Evolutionary conservation across 1,140 invertebrate species (phyloP).

Genomic region (Drosophila murphyi): DNA sequence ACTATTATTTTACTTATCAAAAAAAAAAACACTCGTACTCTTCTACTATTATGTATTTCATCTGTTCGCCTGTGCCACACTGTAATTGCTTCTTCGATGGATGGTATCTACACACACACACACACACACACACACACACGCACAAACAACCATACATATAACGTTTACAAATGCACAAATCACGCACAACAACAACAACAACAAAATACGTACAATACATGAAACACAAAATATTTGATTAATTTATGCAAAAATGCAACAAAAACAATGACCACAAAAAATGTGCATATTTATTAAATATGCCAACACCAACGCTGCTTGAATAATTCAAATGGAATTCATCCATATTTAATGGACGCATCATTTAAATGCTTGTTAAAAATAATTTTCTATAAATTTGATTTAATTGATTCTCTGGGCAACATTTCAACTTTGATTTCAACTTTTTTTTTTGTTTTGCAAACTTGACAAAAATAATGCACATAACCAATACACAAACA

Average conservation of each 20-base stretch:
- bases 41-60: conserved; percentile 83
- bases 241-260: conserved; percentile 20
- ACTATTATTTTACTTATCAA: conserved; percentile 47
- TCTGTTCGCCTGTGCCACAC: conserved; percentile 75
- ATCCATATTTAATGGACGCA: conserved; percentile 64
- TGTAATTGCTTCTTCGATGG: conserved; percentile 82
- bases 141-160: conserved; percentile 25
- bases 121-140: conserved; percentile 30
- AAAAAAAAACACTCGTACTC: conserved; percentile 62
- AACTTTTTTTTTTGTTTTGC: conserved; percentile 12
- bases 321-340: conserved; percentile 72
- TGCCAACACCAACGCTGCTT: conserved; percentile 59
- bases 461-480: conserved; percentile 30
- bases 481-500: conserved; percentile 20
- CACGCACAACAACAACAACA: conserved; percentile 11
- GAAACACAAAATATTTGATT: conserved; percentile 49
- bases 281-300: conserved; percentile 45
- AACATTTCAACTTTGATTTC: conserved; percentile 24
- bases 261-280: conserved; percentile 17
- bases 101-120: conserved; percentile 65
- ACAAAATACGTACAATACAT: conserved; percentile 21
- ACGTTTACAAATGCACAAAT: conserved; percentile 18
- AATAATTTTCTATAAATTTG: conserved; percentile 42
- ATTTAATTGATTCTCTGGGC: conserved; percentile 19
- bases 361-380: conserved; percentile 68